Base-by-base conservation (phyloP, 2,888 invertebrate genomes). In the Drosophila antonietae region DNA sequence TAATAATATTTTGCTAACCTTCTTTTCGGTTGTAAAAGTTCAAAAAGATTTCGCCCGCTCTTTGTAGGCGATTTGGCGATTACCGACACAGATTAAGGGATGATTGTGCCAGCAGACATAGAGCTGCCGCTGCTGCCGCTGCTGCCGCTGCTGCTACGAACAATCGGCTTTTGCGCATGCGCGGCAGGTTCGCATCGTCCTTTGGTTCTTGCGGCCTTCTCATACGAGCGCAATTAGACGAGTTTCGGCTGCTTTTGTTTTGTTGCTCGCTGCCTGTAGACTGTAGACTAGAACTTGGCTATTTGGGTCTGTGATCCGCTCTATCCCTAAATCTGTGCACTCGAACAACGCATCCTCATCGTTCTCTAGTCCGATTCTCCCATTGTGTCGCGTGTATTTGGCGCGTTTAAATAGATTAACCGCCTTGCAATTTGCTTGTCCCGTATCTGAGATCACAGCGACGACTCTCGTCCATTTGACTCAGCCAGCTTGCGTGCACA, bases 401-500 rank as follows among this genome's bases (percentile, higher is more conserved):
- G 89, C 89, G 91, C 91, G 87, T 90, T 92, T 93, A 93, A 93
- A 92, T 91, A 93, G 93, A 93, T 93, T 93, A 92, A 92, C 92
- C 92, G 92, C 93, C 92, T 92, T 90, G 91, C 90, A 92, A 91
- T 91, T 92, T 92, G 90, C 86, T 85, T 80, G 78, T 69, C 73
- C 76, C 73, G 68, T 89, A 89, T 86, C 89, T 76, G 71, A 64
- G 70, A 83, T 75, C 58, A 55, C 53, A 71, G 49, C 68, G 69
- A 75, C 51, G 44, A 46, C 41, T 3, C 23, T 47, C 33, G 28
- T 47, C 47, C 44, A 8, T 43, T 61, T 47, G 65, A 69, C 57
- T 65, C 60, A 71, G 69, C 44, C 53, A 28, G 28, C 28, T 81
- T 67, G 79, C 78, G 75, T 81, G 79, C 47, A 69, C 31, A 69